phyloP scores from a whole-genome alignment of 2,797 vertebrate genomes.

The Gastrophryne carolinensis region DNA sequence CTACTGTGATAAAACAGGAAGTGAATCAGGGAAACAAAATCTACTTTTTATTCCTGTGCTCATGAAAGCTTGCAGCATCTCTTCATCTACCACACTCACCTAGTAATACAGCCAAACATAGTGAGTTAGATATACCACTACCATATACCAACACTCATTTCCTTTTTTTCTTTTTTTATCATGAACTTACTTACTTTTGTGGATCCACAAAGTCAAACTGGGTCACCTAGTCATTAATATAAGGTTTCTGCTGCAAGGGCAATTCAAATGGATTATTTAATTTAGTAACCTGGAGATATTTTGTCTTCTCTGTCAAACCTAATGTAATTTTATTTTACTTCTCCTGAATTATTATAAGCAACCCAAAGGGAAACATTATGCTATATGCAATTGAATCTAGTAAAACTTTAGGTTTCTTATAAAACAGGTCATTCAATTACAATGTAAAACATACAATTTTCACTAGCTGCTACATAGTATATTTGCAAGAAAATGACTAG shows the following conservation, averaged over 20 bases:
- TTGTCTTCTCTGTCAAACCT: slow-evolving; percentile 63
- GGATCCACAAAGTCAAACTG: background rate
- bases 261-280: slow-evolving; percentile 31
- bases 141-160: too few species aligned
- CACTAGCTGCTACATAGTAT: slow-evolving; percentile 71
- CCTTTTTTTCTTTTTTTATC: too few species aligned
- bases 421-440: slow-evolving; percentile 83
- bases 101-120: background rate
- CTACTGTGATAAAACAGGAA: too few species aligned
- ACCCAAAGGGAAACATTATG: slow-evolving; percentile 76
- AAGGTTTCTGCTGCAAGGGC: background rate
- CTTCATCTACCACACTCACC: too few species aligned
- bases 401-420: slow-evolving; percentile 74
- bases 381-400: slow-evolving; percentile 76
- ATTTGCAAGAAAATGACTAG: slow-evolving; percentile 74
- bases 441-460: slow-evolving; percentile 65
- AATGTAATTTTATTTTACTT: slow-evolving; percentile 59
- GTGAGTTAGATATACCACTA: background rate
- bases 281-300: slow-evolving; percentile 19
- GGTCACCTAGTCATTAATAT: background rate
- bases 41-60: too few species aligned
- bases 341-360: slow-evolving; percentile 64
- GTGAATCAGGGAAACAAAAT: too few species aligned
- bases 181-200: too few species aligned
- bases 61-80: too few species aligned